phyloP scores from a whole-genome alignment of 1,140 invertebrate species.

The Subanguina moxae region DNA sequence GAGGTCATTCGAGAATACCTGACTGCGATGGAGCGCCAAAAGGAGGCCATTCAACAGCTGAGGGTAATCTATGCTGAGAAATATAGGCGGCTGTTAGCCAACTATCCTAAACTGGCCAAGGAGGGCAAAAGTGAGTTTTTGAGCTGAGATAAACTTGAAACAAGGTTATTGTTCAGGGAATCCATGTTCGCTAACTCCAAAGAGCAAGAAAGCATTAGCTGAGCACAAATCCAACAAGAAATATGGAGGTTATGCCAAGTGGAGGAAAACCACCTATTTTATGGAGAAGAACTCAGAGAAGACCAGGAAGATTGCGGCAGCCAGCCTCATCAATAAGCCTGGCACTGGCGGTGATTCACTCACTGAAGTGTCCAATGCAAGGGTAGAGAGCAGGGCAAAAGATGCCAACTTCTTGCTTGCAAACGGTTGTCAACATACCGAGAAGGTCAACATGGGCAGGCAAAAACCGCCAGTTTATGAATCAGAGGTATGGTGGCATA shows the following conservation, averaged over 20 bases:
- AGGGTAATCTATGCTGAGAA: conserved; percentile 12
- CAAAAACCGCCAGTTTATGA: background rate
- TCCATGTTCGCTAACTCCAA: background rate
- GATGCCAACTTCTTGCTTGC: no score
- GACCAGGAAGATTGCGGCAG: background rate
- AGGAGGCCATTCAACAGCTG: conserved; percentile 3
- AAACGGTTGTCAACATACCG: background rate
- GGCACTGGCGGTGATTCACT: no score
- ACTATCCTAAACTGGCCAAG: background rate
- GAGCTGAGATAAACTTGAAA: background rate
- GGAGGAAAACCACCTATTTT: background rate
- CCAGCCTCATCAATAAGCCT: no score
- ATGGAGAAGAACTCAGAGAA: conserved; percentile 6
- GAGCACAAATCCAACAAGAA: conserved; percentile 3
- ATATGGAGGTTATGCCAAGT: background rate
- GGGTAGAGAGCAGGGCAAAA: no score
- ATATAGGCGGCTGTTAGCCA: conserved; percentile 8
- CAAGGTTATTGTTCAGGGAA: background rate
- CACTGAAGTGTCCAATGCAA: no score
- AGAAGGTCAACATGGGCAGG: background rate
- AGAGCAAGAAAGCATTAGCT: background rate
- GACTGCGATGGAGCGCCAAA: conserved; percentile 9
- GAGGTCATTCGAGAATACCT: conserved; percentile 4
- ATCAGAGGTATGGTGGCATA: no score
- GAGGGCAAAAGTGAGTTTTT: background rate